Evolutionary conservation across 2,113 vertebrate genomes (phyloP).

Genomic region (Neolamprologus ventralis): DNA sequence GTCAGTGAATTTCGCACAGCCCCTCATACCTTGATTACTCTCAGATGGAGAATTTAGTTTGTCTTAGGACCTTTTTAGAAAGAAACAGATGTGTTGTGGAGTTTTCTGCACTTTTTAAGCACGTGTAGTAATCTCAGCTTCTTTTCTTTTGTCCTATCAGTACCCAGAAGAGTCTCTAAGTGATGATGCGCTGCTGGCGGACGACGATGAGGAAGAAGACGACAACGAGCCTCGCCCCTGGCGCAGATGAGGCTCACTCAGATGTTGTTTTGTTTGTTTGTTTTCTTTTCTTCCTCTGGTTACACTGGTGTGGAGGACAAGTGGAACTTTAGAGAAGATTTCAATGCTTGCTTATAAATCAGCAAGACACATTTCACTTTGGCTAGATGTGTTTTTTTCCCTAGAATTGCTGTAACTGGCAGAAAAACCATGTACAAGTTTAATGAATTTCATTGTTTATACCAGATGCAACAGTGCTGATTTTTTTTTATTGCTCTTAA

Average conservation of each 20-base stretch:
- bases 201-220: conserved; percentile 96
- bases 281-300: neutral
- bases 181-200: conserved; percentile 90
- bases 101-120: neutral
- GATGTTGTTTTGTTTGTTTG: neutral
- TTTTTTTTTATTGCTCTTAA: conserved; percentile 60
- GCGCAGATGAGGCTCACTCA: conserved; percentile 84
- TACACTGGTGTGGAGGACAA: neutral
- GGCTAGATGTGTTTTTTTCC: conserved; percentile 4
- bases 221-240: conserved; percentile 94
- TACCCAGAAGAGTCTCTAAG: conserved; percentile 91
- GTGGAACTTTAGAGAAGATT: conserved; percentile 34
- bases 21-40: neutral
- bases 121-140: neutral
- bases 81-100: neutral
- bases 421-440: conserved; percentile 76
- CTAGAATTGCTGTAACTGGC: conserved; percentile 23
- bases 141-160: conserved; percentile 51
- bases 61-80: neutral
- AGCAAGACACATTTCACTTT: conserved; percentile 33
- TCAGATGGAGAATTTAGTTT: neutral
- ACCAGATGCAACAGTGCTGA: conserved; percentile 10
- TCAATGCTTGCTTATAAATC: conserved; percentile 34
- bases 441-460: conserved; percentile 79
- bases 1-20: neutral